These are phyloP conservation scores for Seira sanloemensis DNA, from an alignment of 2,888 invertebrate species.

Conservation along the genomic window DNA sequence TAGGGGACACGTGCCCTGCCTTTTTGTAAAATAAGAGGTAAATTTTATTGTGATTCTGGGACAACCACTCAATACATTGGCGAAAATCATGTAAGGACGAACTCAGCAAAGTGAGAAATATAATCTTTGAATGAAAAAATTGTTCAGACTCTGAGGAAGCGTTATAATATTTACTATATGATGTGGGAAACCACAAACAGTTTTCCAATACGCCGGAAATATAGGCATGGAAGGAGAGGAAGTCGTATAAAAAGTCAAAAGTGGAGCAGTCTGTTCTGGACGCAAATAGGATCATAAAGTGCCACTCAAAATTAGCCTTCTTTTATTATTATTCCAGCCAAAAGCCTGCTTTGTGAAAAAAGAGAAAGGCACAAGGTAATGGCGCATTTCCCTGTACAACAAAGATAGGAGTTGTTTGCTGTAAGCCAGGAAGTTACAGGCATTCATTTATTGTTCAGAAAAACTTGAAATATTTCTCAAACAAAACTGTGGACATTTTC, in stretches of 20 bases:
- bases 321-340: too few species aligned
- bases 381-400: conserved; percentile 21
- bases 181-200: not conserved
- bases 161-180: too few species aligned
- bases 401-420: too few species aligned
- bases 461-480: not conserved
- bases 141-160: too few species aligned
- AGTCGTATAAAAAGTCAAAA: conserved; percentile 39
- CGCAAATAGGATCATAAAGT: conserved; percentile 48
- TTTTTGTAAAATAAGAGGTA: too few species aligned
- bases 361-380: conserved; percentile 7
- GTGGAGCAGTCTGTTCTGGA: conserved; percentile 48
- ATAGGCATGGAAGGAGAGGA: not conserved
- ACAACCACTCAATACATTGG: too few species aligned
- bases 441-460: too few species aligned
- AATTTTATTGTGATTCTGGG: too few species aligned
- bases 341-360: not conserved
- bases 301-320: not conserved
- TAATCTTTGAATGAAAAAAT: too few species aligned
- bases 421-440: conserved; percentile 22
- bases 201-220: conserved; percentile 10
- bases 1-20: too few species aligned
- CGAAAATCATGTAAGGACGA: too few species aligned
- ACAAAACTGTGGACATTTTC: not conserved
- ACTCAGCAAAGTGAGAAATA: too few species aligned